Percentiles rank a stretch among this genome's conserved stretches.
These are phyloP conservation scores for Heterocephalus glaber DNA, from an alignment of 2,113 vertebrate genomes.

Conservation along the genomic window DNA sequence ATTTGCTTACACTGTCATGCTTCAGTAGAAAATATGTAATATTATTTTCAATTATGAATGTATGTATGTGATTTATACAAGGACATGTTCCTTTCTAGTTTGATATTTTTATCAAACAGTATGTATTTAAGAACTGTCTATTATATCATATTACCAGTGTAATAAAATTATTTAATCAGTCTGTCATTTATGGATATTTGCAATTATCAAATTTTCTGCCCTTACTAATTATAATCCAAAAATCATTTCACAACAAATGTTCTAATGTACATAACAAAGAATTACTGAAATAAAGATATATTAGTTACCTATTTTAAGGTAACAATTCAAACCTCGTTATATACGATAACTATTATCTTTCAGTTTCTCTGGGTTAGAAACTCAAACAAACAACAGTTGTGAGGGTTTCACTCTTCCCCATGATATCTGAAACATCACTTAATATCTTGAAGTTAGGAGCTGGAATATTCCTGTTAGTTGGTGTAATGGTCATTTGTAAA, in stretches of 20 bases:
- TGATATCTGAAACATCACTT: not conserved
- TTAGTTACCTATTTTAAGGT: not conserved
- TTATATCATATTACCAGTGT: not conserved
- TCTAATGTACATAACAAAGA: not conserved
- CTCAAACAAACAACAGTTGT: not conserved
- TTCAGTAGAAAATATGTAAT: not conserved
- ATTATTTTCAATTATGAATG: not conserved
- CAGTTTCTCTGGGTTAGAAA: not conserved
- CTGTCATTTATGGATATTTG: not conserved
- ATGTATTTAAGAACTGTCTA: not conserved
- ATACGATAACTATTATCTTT: not conserved
- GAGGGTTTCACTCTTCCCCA: not conserved
- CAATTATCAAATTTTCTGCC: not conserved
- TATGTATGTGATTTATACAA: not conserved
- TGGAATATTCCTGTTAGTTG: not conserved
- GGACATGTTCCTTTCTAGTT: not conserved
- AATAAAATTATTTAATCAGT: not conserved
- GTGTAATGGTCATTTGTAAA: not conserved
- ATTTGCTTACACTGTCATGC: not conserved
- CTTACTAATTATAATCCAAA: not conserved
- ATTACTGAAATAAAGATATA: not conserved
- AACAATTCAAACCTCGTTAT: not conserved
- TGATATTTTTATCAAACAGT: not conserved
- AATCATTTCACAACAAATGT: not conserved
- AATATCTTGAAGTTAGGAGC: not conserved